These are phyloP conservation scores for Scaptomyza flava DNA, from an alignment of 2,888 invertebrate genomes.

Conservation along the genomic window DNA sequence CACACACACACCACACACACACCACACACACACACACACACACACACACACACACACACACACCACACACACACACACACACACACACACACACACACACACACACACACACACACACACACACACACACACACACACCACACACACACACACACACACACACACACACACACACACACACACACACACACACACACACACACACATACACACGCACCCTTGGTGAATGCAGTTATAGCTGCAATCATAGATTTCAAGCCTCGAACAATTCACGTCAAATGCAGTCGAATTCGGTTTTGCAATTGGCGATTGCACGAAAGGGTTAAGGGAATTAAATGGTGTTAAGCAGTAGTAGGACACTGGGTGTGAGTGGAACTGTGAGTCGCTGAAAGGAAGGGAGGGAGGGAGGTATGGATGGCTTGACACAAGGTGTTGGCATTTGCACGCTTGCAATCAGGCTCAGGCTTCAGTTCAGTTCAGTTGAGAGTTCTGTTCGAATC, in stretches of 20 bases:
- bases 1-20: no score
- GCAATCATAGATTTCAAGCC: constrained; percentile 76
- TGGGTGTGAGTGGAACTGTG: not conserved
- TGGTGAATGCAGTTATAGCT: constrained; percentile 53
- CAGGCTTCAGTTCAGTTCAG: constrained; percentile 15
- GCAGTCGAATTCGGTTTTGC: constrained; percentile 67
- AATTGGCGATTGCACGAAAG: constrained; percentile 56
- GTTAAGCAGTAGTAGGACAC: not conserved
- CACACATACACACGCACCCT: constrained; percentile 1
- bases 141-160: constrained; percentile 15
- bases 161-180: not conserved
- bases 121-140: not conserved
- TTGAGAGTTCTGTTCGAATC: constrained; percentile 1
- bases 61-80: not conserved
- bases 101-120: constrained; percentile 14
- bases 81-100: not conserved
- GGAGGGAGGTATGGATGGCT: not conserved
- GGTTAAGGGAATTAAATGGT: constrained; percentile 17
- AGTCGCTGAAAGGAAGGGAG: no score
- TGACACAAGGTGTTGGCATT: constrained; percentile 69
- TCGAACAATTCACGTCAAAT: constrained; percentile 77
- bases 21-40: not conserved
- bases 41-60: not conserved
- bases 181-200: not conserved
- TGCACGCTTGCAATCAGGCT: constrained; percentile 63